Base-by-base conservation (phyloP, 2,888 invertebrate species). In the Drosophila sordidula region DNA sequence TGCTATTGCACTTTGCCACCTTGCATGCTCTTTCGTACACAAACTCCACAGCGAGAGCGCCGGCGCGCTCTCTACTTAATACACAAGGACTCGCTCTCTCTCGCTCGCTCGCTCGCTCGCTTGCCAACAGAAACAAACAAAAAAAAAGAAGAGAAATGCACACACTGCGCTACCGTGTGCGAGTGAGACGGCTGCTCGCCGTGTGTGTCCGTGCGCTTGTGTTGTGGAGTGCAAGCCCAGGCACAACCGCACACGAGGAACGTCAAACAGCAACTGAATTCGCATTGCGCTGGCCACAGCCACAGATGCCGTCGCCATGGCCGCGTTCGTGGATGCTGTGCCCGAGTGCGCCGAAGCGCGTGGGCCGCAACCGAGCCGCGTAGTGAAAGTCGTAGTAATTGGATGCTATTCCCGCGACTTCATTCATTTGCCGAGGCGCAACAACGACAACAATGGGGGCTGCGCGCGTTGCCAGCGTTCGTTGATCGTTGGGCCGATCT, bases 231-330 rank as follows among this genome's bases (percentile, higher is more conserved):
- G 58, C 59, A 70, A 68, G 54, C 55, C 22, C 75, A 79, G 61
- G 79, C 90, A 89, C 89, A 90, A 91, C 90, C 91, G 89, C 80
- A 83, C 89, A 80, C 89, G 82, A 86, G 82, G 80, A 91, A 88
- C 89, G 84, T 86, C 90, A 70, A 88, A 89, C 87, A 88, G 90
- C 89, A 90, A 90, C 91, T 90, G 90, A 91, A 76, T 89, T 82
- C 67, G 63, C 50, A 68, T 89, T 90, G 87, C 75, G 85, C 77
- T 80, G 76, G 75, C 81, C 78, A 59, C 59, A 57, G 58, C 67
- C 57, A 36, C 47, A 66, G 85, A 80, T 87, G 69, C 75, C 62
- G 76, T 69, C 77, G 59, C 69, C 55, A 64, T 71, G 46, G 64
- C 47, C 38, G 59, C 49, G 26, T 49, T 38, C 50, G 72, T 77